phyloP scores from a whole-genome alignment of 1,140 invertebrate species.

The Drosophila eugracilis region DNA sequence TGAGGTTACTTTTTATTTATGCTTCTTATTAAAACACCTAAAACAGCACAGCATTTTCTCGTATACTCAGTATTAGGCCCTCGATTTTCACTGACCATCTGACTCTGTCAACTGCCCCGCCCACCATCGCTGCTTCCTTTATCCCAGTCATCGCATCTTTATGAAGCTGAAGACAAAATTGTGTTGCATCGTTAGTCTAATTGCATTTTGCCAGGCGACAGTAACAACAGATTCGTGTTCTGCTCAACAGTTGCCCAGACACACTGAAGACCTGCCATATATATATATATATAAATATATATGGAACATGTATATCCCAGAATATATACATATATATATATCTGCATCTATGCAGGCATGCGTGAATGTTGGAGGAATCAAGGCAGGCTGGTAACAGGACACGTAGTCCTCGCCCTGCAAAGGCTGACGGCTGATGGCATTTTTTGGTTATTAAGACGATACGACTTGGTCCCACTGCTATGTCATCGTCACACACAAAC shows the following conservation, averaged over 20 bases:
- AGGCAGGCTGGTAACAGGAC: slow-evolving; percentile 32
- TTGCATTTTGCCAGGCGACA: slow-evolving; percentile 70
- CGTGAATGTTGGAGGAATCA: slow-evolving; percentile 62
- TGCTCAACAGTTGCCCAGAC: slow-evolving; percentile 27
- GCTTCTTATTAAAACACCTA: too few species aligned
- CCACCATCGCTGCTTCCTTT: slow-evolving; percentile 7
- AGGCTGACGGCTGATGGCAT: slow-evolving; percentile 66
- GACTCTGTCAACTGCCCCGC: slow-evolving; percentile 15
- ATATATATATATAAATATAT: slow-evolving; percentile 2
- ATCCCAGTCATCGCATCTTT: slow-evolving; percentile 35
- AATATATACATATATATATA: not conserved
- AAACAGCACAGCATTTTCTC: too few species aligned
- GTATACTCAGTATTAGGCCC: not conserved
- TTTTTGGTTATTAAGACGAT: slow-evolving; percentile 82
- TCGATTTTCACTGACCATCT: slow-evolving; percentile 22
- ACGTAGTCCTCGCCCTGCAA: slow-evolving; percentile 28
- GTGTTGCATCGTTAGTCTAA: slow-evolving; percentile 81
- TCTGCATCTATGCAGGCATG: slow-evolving; percentile 47
- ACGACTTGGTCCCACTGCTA: slow-evolving; percentile 40
- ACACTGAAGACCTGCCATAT: not conserved
- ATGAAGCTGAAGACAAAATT: slow-evolving; percentile 80
- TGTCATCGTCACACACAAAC: slow-evolving; percentile 47
- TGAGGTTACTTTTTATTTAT: too few species aligned
- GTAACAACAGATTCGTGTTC: slow-evolving; percentile 55
- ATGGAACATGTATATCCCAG: not conserved